Evolutionary conservation across 2,113 vertebrate genomes (phyloP).

Genomic region (Lepisosteus oculatus): DNA sequence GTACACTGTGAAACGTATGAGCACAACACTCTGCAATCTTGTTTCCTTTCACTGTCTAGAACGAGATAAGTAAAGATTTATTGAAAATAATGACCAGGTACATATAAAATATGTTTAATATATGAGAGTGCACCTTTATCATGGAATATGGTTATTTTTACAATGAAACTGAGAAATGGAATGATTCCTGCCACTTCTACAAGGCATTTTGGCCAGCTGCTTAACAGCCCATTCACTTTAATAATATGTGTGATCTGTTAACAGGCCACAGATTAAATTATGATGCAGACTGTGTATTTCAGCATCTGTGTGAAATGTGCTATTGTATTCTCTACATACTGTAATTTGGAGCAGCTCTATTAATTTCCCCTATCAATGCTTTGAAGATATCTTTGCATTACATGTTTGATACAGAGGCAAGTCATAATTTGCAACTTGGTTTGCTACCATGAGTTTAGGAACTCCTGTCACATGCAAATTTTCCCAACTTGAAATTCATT

Average conservation of each 20-base stretch:
- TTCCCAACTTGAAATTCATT: too few species aligned
- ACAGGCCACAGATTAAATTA: slow-evolving; percentile 14
- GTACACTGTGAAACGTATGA: background rate
- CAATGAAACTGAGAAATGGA: background rate
- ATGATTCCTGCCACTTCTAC: background rate
- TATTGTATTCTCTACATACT: slow-evolving; percentile 15
- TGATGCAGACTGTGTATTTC: background rate
- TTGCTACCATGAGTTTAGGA: slow-evolving; percentile 16
- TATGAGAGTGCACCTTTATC: too few species aligned
- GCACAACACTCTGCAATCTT: too few species aligned
- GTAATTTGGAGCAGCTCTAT: background rate
- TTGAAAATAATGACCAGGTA: too few species aligned
- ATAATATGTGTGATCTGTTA: background rate
- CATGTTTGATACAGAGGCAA: slow-evolving; percentile 17
- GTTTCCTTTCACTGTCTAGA: too few species aligned
- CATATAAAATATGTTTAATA: too few species aligned
- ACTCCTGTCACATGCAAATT: too few species aligned
- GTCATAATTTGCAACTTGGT: slow-evolving; percentile 21
- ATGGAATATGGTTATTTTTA: too few species aligned
- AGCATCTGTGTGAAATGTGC: background rate
- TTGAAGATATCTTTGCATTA: background rate
- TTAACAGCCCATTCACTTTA: slow-evolving; percentile 12
- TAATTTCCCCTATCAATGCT: slow-evolving; percentile 9
- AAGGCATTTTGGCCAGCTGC: background rate
- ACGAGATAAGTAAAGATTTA: too few species aligned